These are phyloP conservation scores for Aquatica leii DNA, from an alignment of 2,888 invertebrate species.

Conservation along the genomic window DNA sequence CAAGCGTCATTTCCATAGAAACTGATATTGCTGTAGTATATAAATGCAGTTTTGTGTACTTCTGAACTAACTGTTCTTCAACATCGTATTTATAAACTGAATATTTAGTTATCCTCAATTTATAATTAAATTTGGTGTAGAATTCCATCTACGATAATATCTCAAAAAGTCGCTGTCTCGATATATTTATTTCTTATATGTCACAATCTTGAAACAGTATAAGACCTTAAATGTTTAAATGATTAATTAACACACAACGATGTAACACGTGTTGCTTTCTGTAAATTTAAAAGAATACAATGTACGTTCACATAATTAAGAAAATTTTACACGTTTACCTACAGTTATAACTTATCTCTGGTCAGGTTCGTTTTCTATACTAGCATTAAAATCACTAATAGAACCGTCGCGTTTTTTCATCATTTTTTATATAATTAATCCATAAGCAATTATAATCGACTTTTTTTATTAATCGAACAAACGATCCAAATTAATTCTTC, in stretches of 20 bases:
- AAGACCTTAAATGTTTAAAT: neutral
- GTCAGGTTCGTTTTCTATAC: neutral
- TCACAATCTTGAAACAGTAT: too few relatives aligned
- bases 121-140: too few relatives aligned
- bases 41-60: too few relatives aligned
- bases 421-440: slow-evolving; percentile 1
- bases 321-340: neutral
- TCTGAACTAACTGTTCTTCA: too few relatives aligned
- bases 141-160: too few relatives aligned
- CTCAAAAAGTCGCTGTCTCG: too few relatives aligned
- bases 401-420: neutral
- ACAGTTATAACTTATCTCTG: slow-evolving; percentile 1
- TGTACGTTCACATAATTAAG: neutral
- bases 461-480: slow-evolving; percentile 16
- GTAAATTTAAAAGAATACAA: neutral
- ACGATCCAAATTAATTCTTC: slow-evolving; percentile 30
- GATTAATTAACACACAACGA: neutral
- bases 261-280: neutral
- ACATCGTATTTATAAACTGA: too few relatives aligned
- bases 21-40: slow-evolving; percentile 19
- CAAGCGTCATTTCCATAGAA: slow-evolving; percentile 27
- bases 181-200: too few relatives aligned
- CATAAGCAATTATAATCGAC: too few relatives aligned
- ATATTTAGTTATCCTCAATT: too few relatives aligned
- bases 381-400: slow-evolving; percentile 1